A percentile compares a stretch with the other conserved stretches of the same genome.
Evolutionary conservation across 2,113 vertebrate species (phyloP).

Genomic region (Podarcis cretensis): DNA sequence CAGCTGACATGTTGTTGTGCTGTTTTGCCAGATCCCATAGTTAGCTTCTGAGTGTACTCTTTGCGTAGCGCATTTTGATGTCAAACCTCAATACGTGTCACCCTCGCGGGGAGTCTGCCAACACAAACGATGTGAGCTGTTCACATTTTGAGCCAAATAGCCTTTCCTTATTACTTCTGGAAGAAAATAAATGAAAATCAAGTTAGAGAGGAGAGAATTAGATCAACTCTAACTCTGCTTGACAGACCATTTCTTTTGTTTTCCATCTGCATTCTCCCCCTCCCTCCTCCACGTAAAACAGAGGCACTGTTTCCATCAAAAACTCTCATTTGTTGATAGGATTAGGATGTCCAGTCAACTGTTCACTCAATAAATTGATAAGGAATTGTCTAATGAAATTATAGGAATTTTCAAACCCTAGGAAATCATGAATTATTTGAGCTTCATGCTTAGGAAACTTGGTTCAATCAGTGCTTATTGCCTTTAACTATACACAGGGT

Average conservation of each 20-base stretch:
- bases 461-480: background rate
- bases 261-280: conserved; percentile 7
- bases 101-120: conserved; percentile 21
- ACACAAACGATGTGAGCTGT: conserved; percentile 19
- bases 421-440: background rate
- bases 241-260: background rate
- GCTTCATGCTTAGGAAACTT: background rate
- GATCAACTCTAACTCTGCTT: background rate
- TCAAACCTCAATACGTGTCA: conserved; percentile 6
- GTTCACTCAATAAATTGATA: background rate
- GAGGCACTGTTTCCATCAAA: background rate
- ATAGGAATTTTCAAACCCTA: background rate
- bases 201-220: conserved; percentile 14
- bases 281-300: background rate
- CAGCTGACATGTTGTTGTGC: conserved; percentile 30
- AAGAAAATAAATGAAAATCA: conserved; percentile 22
- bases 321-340: background rate
- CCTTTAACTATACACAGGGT: background rate
- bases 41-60: conserved; percentile 25
- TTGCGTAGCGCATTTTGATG: conserved; percentile 24
- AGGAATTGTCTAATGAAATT: conserved; percentile 10
- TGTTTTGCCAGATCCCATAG: conserved; percentile 19
- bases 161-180: conserved; percentile 3
- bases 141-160: conserved; percentile 8
- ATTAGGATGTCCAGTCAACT: background rate